Evolutionary conservation across 2,113 vertebrate species (phyloP), one percentile per base, ranked within the genome.

Genomic region (Mormoops blainvillei): DNA sequence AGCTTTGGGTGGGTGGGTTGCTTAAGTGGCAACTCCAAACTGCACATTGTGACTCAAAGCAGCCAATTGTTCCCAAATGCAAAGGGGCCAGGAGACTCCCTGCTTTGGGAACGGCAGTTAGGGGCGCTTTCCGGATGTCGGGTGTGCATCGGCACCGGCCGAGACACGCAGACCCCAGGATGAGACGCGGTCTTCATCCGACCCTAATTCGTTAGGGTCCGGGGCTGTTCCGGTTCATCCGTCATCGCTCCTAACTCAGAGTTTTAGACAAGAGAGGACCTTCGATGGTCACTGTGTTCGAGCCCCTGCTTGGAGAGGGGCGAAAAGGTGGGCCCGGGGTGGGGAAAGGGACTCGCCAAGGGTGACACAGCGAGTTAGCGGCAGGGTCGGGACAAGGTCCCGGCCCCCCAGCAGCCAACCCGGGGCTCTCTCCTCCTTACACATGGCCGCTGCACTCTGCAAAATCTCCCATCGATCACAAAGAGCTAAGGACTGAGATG

Each of bases 351-450:
- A 61, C 97, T 97, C 81, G 94, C 96, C 83, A 91, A 82, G 91
- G 94, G 14, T 95, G 94, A n/a, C 81, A 93, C 87, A 73, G 97
- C 92, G 94, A 97, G 97, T 68, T 9, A n/a, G 68, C 58, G 85
- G 97, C 41, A 67, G 94, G 85, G 91, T 82, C 7, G 77, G 86
- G 94, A 81, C 50, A 0, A 20, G 56, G 70, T 50, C 90, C 93
- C 11, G 0, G 80, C 80, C 92, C 82, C 85, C 61, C 90, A 45
- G 36, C 65, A 65, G 63, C 87, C 97, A 87, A 41, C 88, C 95
- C 50, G 50, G 96, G 94, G 56, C 82, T 58, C 97, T 95, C 92
- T 96, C 96, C 97, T 94, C 95, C 77, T 96, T 84, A 67, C 96
- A 93, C 96, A 71, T 80, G 41, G 90, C 97, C 83, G 31, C 82